Conservation (phyloP, 2,888 invertebrate genomes). For the Brenthis hecate region DNA sequence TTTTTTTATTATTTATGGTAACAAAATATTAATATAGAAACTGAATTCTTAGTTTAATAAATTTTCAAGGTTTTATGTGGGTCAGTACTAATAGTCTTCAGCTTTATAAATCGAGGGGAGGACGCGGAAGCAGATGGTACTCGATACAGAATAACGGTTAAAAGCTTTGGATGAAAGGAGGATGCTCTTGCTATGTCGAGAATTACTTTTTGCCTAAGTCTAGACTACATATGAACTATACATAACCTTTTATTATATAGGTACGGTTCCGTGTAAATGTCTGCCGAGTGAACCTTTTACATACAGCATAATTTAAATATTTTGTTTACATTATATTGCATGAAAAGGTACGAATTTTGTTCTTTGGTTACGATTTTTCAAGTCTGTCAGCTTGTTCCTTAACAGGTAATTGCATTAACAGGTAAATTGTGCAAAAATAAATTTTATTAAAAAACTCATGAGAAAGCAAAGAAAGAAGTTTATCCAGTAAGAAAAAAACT, state of each 20-base stretch:
- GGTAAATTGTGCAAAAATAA: too few relatives aligned
- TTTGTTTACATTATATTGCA: too few relatives aligned
- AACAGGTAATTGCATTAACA: too few relatives aligned
- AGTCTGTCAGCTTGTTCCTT: too few relatives aligned
- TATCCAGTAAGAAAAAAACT: too few relatives aligned
- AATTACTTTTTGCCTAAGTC: slow-evolving; percentile 11
- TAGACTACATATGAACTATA: slow-evolving; percentile 17
- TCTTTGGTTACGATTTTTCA: too few relatives aligned
- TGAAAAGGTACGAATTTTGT: too few relatives aligned
- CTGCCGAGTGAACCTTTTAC: not conserved
- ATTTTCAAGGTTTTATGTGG: slow-evolving; percentile 16
- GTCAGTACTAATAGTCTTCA: slow-evolving; percentile 61
- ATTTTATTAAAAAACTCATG: too few relatives aligned
- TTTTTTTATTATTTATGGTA: not conserved
- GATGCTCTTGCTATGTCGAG: slow-evolving; percentile 32
- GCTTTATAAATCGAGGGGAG: slow-evolving; percentile 70
- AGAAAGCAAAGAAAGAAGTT: too few relatives aligned
- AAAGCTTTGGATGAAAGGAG: slow-evolving; percentile 27
- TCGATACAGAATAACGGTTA: slow-evolving; percentile 42
- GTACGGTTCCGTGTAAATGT: not conserved
- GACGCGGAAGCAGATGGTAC: slow-evolving; percentile 62
- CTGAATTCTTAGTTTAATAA: not conserved
- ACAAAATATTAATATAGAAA: not conserved
- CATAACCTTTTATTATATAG: slow-evolving; percentile 5
- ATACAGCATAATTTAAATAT: too few relatives aligned